Evolutionary conservation across 2,888 invertebrate genomes (phyloP).

Genomic region (Empis livida): DNA sequence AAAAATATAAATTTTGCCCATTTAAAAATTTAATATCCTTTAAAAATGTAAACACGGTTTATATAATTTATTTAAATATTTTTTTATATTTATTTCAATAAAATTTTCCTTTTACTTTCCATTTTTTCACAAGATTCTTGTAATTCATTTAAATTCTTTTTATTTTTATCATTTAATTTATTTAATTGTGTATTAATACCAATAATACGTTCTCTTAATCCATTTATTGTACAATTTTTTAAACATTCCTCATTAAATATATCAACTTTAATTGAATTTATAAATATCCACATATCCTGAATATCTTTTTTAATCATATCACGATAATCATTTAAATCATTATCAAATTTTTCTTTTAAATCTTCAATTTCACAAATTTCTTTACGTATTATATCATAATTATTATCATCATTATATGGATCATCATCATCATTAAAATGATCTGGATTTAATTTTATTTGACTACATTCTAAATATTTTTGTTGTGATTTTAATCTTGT

Average conservation of each 20-base stretch:
- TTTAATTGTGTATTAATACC: constrained; percentile 23
- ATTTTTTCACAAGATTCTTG: constrained; percentile 16
- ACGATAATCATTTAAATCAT: constrained; percentile 18
- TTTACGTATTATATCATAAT: background rate
- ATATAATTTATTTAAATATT: too few species aligned
- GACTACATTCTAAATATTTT: constrained; percentile 33
- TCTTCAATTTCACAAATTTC: constrained; percentile 26
- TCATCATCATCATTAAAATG: constrained; percentile 17
- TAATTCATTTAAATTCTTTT: constrained; percentile 17
- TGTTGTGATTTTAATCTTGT: constrained; percentile 33
- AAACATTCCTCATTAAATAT: constrained; percentile 22
- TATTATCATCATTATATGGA: background rate
- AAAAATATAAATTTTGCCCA: too few species aligned
- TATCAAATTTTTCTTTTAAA: constrained; percentile 19
- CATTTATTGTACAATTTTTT: constrained; percentile 19
- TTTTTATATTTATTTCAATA: constrained; percentile 13
- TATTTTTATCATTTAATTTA: constrained; percentile 21
- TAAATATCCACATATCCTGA: constrained; percentile 26
- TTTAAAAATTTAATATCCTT: too few species aligned
- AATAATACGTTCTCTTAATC: constrained; percentile 26
- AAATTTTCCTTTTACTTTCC: constrained; percentile 18
- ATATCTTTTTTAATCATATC: constrained; percentile 19
- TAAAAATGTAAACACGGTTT: too few species aligned
- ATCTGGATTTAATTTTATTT: constrained; percentile 26
- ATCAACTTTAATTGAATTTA: constrained; percentile 24